Base-by-base conservation (phyloP, 2,113 vertebrate genomes). In the Dryoscopus gambensis region DNA sequence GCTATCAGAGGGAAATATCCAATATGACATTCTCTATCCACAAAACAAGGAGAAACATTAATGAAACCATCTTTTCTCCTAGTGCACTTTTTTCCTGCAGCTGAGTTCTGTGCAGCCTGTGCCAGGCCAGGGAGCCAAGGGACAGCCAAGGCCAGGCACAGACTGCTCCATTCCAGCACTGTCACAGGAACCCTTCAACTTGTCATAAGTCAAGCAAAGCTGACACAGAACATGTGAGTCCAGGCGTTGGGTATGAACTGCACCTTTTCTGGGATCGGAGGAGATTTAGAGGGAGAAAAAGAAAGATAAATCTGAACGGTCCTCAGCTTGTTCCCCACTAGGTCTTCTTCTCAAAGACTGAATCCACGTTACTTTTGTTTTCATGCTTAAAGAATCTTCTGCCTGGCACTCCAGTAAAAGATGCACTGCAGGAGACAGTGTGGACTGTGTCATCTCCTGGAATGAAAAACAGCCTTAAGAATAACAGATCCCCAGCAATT, bases 151-250 rank as follows among this genome's bases (percentile, higher is more conserved):
- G n/a, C 13, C 52, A 71, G 56, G 60, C 18, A 6, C 31, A 42
- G 35, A 19, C n/a, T 52, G 11, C 65, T 40, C 28, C 18, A 9
- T 37, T 28, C 67, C 68, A 84, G 73, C 30, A 21, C 8, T 35
- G 40, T 8, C 68, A 40, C 44, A n/a, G 9, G 27, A 78, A 15
- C 56, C 13, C 49, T 63, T 47, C 23, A 74, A 16, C 31, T 11
- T 31, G 11, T 22, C 33, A 1, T 2, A 37, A 52, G 7, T 25
- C 57, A 55, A 19, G 9, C 6, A 57, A 46, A 68, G 31, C n/a
- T 68, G 18, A 30, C 22, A 27, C 0, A 0, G n/a, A 31, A 20
- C 1, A 0, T 7, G 49, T 19, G 23, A 87, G 62, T 46, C 24
- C 44, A 68, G 40, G 31, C 21, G 10, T 44, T 12, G 50, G 69